Conservation (phyloP, 2,888 invertebrate genomes). For the Chymomyza caudatula region DNA sequence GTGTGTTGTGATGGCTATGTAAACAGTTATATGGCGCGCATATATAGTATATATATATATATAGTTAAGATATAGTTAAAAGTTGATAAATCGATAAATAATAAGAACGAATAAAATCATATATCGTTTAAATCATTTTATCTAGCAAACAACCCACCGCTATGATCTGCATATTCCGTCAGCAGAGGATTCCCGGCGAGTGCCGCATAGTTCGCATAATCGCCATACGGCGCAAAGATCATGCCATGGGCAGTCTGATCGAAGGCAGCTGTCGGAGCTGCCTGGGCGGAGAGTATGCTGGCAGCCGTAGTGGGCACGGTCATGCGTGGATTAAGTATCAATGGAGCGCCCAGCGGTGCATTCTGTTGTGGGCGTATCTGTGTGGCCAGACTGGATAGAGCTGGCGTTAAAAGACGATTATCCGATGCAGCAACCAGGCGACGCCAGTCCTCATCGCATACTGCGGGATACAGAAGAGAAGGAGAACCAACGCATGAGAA, state of each 20-base stretch:
- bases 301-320: constrained; percentile 88
- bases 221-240: constrained; percentile 91
- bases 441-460: constrained; percentile 92
- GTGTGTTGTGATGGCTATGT: constrained; percentile 35
- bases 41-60: background rate
- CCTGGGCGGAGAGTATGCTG: constrained; percentile 80
- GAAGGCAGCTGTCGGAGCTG: constrained; percentile 81
- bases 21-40: constrained; percentile 48
- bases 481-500: constrained; percentile 68
- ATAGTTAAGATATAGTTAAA: constrained; percentile 8
- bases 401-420: constrained; percentile 84
- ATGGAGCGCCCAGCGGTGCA: constrained; percentile 91
- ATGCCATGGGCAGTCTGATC: constrained; percentile 84
- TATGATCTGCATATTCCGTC: constrained; percentile 93
- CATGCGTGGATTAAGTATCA: constrained; percentile 94
- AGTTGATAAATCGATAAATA: constrained; percentile 11
- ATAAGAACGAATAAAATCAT: background rate
- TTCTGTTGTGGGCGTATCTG: constrained; percentile 84
- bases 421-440: constrained; percentile 89
- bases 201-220: constrained; percentile 94
- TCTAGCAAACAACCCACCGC: constrained; percentile 96
- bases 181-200: constrained; percentile 88
- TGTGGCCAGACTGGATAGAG: constrained; percentile 81
- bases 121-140: constrained; percentile 78
- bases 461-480: constrained; percentile 79